phyloP scores from a whole-genome alignment of 1,140 invertebrate species.

The Scylla paramamosain region DNA sequence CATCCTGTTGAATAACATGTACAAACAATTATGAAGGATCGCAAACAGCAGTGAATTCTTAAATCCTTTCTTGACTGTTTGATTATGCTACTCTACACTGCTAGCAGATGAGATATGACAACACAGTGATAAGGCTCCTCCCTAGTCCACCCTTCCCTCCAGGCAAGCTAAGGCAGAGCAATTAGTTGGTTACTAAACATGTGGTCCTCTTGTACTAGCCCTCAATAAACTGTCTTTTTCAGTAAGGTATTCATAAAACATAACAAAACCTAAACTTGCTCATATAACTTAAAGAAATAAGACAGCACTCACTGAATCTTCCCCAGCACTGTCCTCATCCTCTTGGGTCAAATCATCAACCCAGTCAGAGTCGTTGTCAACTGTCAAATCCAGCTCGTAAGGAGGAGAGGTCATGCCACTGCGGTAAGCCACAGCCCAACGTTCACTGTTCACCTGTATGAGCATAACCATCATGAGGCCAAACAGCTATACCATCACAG shows the following conservation, averaged over 20 bases:
- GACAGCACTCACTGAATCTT: conserved; percentile 87
- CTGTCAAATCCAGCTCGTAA: conserved; percentile 84
- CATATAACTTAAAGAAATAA: background rate
- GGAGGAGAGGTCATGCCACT: conserved; percentile 74
- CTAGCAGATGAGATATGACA: too few relatives aligned
- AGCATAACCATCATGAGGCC: too few relatives aligned
- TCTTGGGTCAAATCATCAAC: conserved; percentile 88
- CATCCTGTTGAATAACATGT: conserved; percentile 85
- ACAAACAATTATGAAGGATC: background rate
- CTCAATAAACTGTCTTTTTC: too few relatives aligned
- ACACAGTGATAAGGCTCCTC: too few relatives aligned
- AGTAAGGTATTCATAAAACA: background rate
- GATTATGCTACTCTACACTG: too few relatives aligned
- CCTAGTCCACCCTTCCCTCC: too few relatives aligned
- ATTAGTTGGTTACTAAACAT: too few relatives aligned
- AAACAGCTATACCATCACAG: background rate
- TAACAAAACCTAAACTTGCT: background rate
- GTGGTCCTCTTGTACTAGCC: too few relatives aligned
- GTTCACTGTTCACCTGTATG: conserved; percentile 78
- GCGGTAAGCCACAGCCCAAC: conserved; percentile 68
- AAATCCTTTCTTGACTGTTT: too few relatives aligned
- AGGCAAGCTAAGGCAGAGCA: too few relatives aligned
- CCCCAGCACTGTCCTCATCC: conserved; percentile 94
- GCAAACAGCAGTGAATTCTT: too few relatives aligned
- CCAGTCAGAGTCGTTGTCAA: conserved; percentile 90